phyloP scores from a whole-genome alignment of 2,797 vertebrate genomes.

The Calcarius lapponicus region DNA sequence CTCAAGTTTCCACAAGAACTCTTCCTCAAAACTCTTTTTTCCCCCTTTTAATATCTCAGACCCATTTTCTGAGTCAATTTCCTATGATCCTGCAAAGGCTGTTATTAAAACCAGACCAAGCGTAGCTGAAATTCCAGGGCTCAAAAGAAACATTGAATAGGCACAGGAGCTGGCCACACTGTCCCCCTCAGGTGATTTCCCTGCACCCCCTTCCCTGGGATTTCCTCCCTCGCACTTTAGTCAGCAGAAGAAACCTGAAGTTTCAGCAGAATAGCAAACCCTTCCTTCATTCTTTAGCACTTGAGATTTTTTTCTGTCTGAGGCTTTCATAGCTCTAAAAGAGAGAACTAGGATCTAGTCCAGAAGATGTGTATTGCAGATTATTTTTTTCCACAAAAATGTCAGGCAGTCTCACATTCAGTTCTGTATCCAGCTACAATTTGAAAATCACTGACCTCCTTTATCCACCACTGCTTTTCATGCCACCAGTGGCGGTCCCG shows the following conservation, averaged over 20 bases:
- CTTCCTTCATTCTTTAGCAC: conserved; percentile 24
- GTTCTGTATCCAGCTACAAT: not conserved
- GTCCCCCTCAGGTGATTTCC: conserved; percentile 64
- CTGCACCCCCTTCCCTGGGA: conserved; percentile 49
- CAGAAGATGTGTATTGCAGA: conserved; percentile 52
- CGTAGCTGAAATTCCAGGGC: conserved; percentile 72
- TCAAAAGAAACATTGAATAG: conserved; percentile 60
- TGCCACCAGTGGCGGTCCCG: not conserved
- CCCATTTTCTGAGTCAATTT: conserved; percentile 74
- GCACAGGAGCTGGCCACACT: not conserved
- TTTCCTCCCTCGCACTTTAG: conserved; percentile 36
- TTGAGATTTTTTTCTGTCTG: not conserved
- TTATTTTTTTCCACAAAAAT: conserved; percentile 59
- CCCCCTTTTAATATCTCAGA: conserved; percentile 68
- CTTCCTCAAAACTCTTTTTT: not conserved
- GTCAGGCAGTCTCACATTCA: conserved; percentile 11
- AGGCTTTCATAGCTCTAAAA: conserved; percentile 23
- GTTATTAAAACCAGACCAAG: conserved; percentile 78
- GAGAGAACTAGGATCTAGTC: conserved; percentile 45
- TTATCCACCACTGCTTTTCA: not conserved
- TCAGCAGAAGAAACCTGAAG: conserved; percentile 57
- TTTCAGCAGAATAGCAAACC: conserved; percentile 61
- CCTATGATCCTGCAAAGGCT: conserved; percentile 71
- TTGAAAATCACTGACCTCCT: conserved; percentile 7
- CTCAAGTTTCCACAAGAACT: conserved; percentile 45